Evolutionary conservation across 2,797 vertebrate genomes (phyloP).

Genomic region (Spinibarbus caldwelli): DNA sequence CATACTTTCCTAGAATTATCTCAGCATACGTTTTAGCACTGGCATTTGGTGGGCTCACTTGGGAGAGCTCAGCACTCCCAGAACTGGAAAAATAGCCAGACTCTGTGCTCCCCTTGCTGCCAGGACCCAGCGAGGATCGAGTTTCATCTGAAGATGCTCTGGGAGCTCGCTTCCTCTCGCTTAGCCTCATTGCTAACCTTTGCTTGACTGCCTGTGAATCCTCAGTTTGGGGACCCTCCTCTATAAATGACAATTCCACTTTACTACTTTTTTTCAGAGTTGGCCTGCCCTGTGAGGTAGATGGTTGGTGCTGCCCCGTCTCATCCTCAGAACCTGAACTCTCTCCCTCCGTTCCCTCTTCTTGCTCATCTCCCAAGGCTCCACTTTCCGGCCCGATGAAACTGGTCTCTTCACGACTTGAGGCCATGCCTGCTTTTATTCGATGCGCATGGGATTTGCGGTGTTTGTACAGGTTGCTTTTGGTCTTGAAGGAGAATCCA

Average conservation of each 20-base stretch:
- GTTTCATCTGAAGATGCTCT: slow-evolving; percentile 85
- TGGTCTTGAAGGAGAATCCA: slow-evolving; percentile 99
- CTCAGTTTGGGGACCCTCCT: slow-evolving; percentile 85
- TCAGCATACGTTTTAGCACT: slow-evolving; percentile 96
- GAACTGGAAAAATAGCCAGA: slow-evolving; percentile 97
- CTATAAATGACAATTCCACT: slow-evolving; percentile 68
- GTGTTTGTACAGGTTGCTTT: slow-evolving; percentile 99
- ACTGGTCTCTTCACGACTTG: slow-evolving; percentile 78
- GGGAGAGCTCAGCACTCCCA: slow-evolving; percentile 93
- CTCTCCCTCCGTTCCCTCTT: slow-evolving; percentile 94
- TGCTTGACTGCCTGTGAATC: slow-evolving; percentile 96
- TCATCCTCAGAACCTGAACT: slow-evolving; percentile 97
- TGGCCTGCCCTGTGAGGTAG: slow-evolving; percentile 72
- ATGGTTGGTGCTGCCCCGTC: slow-evolving; percentile 82
- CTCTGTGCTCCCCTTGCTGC: slow-evolving; percentile 97
- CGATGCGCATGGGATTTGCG: slow-evolving; percentile 98
- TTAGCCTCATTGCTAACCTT: slow-evolving; percentile 92
- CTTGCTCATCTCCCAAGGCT: slow-evolving; percentile 84
- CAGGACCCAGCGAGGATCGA: slow-evolving; percentile 89
- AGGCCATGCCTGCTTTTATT: slow-evolving; percentile 93
- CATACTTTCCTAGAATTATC: slow-evolving; percentile 98
- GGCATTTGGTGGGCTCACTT: slow-evolving; percentile 92
- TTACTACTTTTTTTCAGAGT: slow-evolving; percentile 69
- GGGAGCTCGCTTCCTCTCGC: slow-evolving; percentile 91
- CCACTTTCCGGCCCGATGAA: slow-evolving; percentile 74